A percentile compares a stretch with the other conserved stretches of the same genome.
phyloP scores from a whole-genome alignment of 2,888 invertebrate genomes.

The Brenthis ino region DNA sequence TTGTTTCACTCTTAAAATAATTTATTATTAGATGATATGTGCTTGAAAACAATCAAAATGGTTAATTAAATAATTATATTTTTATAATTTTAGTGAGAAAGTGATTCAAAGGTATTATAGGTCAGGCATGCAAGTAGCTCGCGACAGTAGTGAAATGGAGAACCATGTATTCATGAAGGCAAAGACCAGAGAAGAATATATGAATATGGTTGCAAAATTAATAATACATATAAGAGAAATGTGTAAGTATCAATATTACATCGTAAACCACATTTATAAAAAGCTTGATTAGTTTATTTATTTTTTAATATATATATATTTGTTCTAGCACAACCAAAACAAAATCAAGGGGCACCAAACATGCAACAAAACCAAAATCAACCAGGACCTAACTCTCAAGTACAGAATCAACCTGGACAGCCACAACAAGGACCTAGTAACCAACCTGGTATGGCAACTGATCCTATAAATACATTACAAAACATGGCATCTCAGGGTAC shows the following conservation, averaged over 20 bases:
- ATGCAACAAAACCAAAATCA: constrained; percentile 71
- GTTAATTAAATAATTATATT: not conserved
- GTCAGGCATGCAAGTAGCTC: constrained; percentile 90
- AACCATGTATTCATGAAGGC: constrained; percentile 96
- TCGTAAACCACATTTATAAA: not conserved
- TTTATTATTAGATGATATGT: not conserved
- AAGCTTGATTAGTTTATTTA: not conserved
- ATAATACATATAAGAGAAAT: constrained; percentile 95
- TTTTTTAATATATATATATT: not conserved
- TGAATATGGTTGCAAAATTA: constrained; percentile 93
- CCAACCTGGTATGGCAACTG: constrained; percentile 85
- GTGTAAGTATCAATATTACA: constrained; percentile 84
- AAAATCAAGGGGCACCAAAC: constrained; percentile 66
- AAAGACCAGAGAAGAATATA: constrained; percentile 93
- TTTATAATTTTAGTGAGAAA: constrained; percentile 86
- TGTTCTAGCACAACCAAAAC: constrained; percentile 70
- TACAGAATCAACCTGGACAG: constrained; percentile 60
- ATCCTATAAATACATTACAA: constrained; percentile 94
- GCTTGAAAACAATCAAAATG: not conserved
- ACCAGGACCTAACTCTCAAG: constrained; percentile 57
- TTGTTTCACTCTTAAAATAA: not conserved
- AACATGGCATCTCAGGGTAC: constrained; percentile 90
- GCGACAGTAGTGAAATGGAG: constrained; percentile 96
- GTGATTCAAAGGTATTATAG: constrained; percentile 86
- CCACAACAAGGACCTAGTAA: constrained; percentile 58